Conservation (phyloP, 2,113 vertebrate species). For the Triplophysa dalaica region DNA sequence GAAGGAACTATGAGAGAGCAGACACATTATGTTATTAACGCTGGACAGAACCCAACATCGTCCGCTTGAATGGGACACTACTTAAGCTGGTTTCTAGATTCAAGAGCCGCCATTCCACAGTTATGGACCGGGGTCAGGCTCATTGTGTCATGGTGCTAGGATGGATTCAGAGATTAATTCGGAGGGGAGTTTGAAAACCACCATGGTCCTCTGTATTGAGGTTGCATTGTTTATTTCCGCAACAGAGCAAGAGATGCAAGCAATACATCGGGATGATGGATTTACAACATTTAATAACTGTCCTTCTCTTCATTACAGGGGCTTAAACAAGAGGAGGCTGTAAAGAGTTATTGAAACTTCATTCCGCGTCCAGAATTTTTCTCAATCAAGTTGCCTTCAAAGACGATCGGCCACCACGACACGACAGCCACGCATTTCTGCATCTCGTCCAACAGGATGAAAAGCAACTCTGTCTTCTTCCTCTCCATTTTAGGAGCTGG, state of each 20-base stretch:
- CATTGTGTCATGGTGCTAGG: background rate
- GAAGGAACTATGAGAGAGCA: constrained; percentile 27
- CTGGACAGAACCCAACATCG: constrained; percentile 17
- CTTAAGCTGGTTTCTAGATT: background rate
- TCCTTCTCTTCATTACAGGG: constrained; percentile 45
- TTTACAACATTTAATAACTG: constrained; percentile 5
- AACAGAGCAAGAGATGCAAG: background rate
- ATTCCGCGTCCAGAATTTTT: background rate
- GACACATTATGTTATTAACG: constrained; percentile 46
- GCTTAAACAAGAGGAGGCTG: constrained; percentile 41
- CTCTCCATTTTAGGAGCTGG: constrained; percentile 44
- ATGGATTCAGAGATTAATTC: background rate
- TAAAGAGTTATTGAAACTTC: constrained; percentile 43
- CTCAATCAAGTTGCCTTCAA: background rate
- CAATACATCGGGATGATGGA: background rate
- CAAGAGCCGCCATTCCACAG: background rate
- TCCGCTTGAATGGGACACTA: constrained; percentile 1
- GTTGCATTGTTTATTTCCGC: background rate
- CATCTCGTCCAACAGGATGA: constrained; percentile 33
- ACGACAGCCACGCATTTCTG: background rate
- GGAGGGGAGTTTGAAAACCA: constrained; percentile 3
- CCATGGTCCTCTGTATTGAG: background rate
- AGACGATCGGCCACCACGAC: background rate
- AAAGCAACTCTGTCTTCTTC: constrained; percentile 9
- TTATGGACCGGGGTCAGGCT: constrained; percentile 10